phyloP scores from a whole-genome alignment of 2,888 invertebrate genomes.

The Synanthedon tipuliformis region DNA sequence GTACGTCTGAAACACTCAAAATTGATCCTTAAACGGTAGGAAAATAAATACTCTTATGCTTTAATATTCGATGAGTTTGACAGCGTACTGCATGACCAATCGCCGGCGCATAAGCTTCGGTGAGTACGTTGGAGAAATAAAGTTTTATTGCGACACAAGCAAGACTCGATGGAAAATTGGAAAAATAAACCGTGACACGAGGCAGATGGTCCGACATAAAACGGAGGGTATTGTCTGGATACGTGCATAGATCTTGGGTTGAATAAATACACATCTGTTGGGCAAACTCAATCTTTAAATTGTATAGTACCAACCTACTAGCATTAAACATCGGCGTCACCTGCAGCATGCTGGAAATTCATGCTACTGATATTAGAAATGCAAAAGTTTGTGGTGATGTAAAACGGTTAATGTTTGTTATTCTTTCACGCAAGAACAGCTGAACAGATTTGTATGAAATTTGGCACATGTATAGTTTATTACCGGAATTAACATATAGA shows the following conservation, averaged over 20 bases:
- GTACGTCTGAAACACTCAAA: constrained; percentile 13
- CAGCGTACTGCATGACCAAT: constrained; percentile 58
- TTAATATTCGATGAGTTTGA: not conserved
- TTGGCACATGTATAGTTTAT: too few relatives aligned
- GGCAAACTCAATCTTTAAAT: not conserved
- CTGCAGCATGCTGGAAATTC: too few relatives aligned
- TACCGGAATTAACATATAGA: too few relatives aligned
- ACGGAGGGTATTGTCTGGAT: constrained; percentile 19
- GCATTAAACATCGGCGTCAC: too few relatives aligned
- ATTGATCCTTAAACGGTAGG: not conserved
- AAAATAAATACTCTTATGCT: not conserved
- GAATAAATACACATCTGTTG: too few relatives aligned
- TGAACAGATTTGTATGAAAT: too few relatives aligned
- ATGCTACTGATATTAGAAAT: too few relatives aligned
- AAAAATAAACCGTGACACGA: constrained; percentile 60
- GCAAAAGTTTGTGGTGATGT: too few relatives aligned
- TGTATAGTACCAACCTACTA: not conserved
- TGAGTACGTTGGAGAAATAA: constrained; percentile 49
- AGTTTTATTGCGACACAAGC: constrained; percentile 53
- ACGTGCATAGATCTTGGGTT: constrained; percentile 6
- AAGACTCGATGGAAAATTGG: constrained; percentile 55
- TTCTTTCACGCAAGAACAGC: too few relatives aligned
- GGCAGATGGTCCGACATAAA: constrained; percentile 50
- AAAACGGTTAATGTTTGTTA: too few relatives aligned
- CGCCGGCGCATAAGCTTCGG: constrained; percentile 31